phyloP scores from a whole-genome alignment of 2,113 vertebrate species.

The Oostethus manadensis region DNA sequence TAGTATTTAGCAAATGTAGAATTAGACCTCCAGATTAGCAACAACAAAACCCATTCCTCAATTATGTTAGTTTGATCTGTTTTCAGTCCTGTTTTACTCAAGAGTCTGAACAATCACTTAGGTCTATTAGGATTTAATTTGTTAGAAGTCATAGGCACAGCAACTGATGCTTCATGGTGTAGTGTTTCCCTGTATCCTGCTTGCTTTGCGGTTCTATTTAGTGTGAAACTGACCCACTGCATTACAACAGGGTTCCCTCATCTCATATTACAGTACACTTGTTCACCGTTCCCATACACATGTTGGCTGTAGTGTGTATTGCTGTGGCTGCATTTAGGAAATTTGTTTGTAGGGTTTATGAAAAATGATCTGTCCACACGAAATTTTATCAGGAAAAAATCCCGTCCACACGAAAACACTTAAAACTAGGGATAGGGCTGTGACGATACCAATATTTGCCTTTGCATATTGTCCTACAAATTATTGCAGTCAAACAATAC shows the following conservation, averaged over 20 bases:
- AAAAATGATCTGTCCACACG: no score
- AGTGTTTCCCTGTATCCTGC: conserved; percentile 9
- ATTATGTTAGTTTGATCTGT: no score
- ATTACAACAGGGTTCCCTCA: conserved; percentile 41
- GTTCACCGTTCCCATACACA: conserved; percentile 45
- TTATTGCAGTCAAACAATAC: no score
- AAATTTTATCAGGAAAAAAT: no score
- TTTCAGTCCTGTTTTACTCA: not conserved
- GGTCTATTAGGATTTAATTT: not conserved
- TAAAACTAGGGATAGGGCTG: no score
- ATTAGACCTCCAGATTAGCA: not conserved
- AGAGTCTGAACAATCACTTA: not conserved
- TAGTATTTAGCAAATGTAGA: not conserved
- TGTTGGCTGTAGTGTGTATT: conserved; percentile 1
- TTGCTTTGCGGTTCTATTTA: conserved; percentile 29
- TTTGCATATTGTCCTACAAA: no score
- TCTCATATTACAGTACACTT: conserved; percentile 43
- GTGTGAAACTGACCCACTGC: conserved; percentile 46
- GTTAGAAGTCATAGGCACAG: conserved; percentile 19
- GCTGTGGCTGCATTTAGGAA: not conserved
- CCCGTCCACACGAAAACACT: no score
- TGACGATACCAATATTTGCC: no score
- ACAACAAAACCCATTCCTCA: not conserved
- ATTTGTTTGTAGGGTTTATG: not conserved
- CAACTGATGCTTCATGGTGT: not conserved